Percentiles rank a stretch among this genome's conserved stretches.
These are phyloP conservation scores for Engystomops pustulosus DNA, from an alignment of 2,113 vertebrate genomes.

Conservation along the genomic window DNA sequence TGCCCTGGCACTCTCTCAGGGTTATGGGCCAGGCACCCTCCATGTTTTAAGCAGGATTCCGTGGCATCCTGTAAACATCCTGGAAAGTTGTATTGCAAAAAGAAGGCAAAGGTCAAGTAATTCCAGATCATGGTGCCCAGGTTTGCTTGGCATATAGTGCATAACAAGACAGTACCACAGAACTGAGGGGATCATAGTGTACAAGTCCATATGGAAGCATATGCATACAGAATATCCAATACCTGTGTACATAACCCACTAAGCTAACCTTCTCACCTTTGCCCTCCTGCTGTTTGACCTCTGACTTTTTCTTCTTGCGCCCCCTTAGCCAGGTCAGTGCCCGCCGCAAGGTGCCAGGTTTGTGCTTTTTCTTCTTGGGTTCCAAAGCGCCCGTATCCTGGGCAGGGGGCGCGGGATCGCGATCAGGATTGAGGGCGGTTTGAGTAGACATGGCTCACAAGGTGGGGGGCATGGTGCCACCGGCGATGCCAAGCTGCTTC, in stretches of 20 bases:
- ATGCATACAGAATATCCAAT: too few species aligned
- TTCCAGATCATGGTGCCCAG: neutral
- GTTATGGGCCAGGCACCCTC: neutral
- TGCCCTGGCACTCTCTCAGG: neutral
- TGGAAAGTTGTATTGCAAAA: neutral
- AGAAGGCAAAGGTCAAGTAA: neutral
- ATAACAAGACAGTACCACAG: too few species aligned
- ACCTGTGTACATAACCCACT: neutral
- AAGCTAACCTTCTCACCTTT: slow-evolving; percentile 56
- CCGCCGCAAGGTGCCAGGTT: slow-evolving; percentile 78
- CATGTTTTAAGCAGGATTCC: neutral
- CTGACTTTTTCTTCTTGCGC: slow-evolving; percentile 74
- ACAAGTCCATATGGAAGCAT: slow-evolving; percentile 11
- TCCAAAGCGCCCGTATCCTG: slow-evolving; percentile 4
- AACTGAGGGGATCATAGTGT: too few species aligned
- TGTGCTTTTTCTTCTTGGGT: slow-evolving; percentile 65
- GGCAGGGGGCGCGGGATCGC: slow-evolving; percentile 4
- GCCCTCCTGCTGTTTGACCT: slow-evolving; percentile 66
- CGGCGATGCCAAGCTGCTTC: neutral
- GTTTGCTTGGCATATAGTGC: neutral
- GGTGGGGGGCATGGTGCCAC: slow-evolving; percentile 44
- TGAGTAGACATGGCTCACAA: slow-evolving; percentile 52
- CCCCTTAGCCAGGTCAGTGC: slow-evolving; percentile 88
- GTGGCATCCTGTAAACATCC: neutral
- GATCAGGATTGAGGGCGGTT: slow-evolving; percentile 15